A percentile compares a stretch with the other conserved stretches of the same genome.
phyloP scores from a whole-genome alignment of 2,888 invertebrate species.

The Saturnia japonica region DNA sequence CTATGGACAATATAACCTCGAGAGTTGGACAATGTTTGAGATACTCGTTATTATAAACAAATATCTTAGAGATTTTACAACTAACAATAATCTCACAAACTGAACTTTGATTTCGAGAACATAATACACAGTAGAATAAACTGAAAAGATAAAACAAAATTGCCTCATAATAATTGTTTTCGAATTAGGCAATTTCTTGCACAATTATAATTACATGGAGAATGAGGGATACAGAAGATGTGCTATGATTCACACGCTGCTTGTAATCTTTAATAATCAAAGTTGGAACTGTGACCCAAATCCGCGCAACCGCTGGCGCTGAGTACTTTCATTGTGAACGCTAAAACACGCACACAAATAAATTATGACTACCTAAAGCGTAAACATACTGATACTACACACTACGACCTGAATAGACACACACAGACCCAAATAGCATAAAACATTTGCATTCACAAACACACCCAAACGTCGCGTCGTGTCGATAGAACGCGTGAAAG shows the following conservation, averaged over 20 bases:
- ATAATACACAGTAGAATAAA: conserved; percentile 7
- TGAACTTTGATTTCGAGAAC: conserved; percentile 6
- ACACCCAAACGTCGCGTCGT: conserved; percentile 21
- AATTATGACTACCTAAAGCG: conserved; percentile 14
- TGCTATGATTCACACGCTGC: conserved; percentile 75
- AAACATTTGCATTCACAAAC: conserved; percentile 30
- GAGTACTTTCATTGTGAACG: conserved; percentile 81
- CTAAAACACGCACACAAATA: conserved; percentile 60
- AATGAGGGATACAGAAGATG: conserved; percentile 58
- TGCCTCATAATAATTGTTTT: conserved; percentile 12
- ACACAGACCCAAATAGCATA: conserved; percentile 10
- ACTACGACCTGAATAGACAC: conserved; percentile 23
- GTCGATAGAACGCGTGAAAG: conserved; percentile 19
- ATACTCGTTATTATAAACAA: not conserved
- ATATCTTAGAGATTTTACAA: not conserved
- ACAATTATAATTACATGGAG: conserved; percentile 7
- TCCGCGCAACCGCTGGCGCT: conserved; percentile 75
- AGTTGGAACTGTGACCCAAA: conserved; percentile 79
- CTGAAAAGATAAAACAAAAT: conserved; percentile 11
- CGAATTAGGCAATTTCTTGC: conserved; percentile 18
- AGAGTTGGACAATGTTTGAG: not conserved
- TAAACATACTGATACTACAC: conserved; percentile 20
- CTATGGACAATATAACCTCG: not conserved
- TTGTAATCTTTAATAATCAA: conserved; percentile 79
- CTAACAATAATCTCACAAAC: not conserved